Evolutionary conservation across 2,888 invertebrate species (phyloP), one percentile per base, ranked within the genome.

Genomic region (Xestobium rufovillosum): DNA sequence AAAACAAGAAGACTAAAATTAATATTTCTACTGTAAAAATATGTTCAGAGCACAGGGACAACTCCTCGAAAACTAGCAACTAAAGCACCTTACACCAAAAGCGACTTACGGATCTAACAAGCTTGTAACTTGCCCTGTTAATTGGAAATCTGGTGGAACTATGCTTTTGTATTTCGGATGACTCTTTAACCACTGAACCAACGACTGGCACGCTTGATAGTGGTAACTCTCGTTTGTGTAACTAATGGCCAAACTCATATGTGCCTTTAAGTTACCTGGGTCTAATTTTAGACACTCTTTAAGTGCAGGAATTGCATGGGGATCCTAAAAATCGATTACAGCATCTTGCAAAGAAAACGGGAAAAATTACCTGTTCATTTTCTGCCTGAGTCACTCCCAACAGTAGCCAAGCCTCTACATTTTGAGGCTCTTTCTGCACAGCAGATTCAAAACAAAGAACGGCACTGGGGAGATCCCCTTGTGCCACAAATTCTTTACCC

Each of bases 371-470:
- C 68, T 85, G 94, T 70, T 99, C 98, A 69, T 98, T 98, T 71
- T 97, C 94, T 25, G 97, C 92, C 65, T 96, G 95, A 16, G 92
- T 86, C 34, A 83, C 84, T 6, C 95, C 95, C 30, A 95, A 68
- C 19, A 85, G 68, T 43, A 84, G 78, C 95, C 95, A 95, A 1
- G 83, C 85, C 64, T 89, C 83, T 0, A 77, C 70, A 55, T 84
- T 83, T 32, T 80, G 72, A 2, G 84, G 79, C 31, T 85, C 73
- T 57, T 89, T 82, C 56, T 87, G 83, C 2, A 82, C 91, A 6
- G 96, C 95, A 33, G 91, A 90, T 68, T 98, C 98, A 68, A 98
- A 97, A 56, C 94, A 86, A 14, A 97, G 67, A 1, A 95, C 94
- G 10, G 98, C 97, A 50, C 91, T 88, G 16, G 96, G 91, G 47